A percentile compares a stretch with the other conserved stretches of the same genome.
These are phyloP conservation scores for Lampropteryx suffumata DNA, from an alignment of 2,888 invertebrate species.

Conservation along the genomic window DNA sequence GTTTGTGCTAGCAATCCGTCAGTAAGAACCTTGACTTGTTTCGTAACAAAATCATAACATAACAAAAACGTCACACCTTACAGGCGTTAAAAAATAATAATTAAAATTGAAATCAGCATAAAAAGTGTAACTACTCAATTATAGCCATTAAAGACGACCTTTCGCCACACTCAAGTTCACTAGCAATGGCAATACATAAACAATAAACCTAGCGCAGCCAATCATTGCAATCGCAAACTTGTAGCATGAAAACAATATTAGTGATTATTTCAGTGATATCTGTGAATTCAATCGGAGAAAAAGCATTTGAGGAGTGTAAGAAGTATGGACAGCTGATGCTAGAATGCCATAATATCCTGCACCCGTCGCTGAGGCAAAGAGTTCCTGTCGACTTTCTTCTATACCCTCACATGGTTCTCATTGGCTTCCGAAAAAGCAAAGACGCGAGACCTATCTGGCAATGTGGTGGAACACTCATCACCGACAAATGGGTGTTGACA, in stretches of 20 bases:
- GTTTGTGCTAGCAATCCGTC: too few relatives aligned
- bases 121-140: neutral
- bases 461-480: slow-evolving; percentile 73
- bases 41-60: neutral
- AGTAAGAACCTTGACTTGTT: neutral
- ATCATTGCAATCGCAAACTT: slow-evolving; percentile 32
- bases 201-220: slow-evolving; percentile 24
- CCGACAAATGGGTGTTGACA: slow-evolving; percentile 68
- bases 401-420: slow-evolving; percentile 85
- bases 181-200: slow-evolving; percentile 14
- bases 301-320: slow-evolving; percentile 64
- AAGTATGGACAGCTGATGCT: slow-evolving; percentile 64
- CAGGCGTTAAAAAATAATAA: neutral
- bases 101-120: neutral
- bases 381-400: slow-evolving; percentile 75
- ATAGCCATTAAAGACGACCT: slow-evolving; percentile 9
- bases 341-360: slow-evolving; percentile 71
- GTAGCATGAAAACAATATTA: slow-evolving; percentile 24
- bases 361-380: slow-evolving; percentile 55
- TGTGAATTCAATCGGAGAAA: slow-evolving; percentile 54
- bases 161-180: slow-evolving; percentile 25
- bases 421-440: slow-evolving; percentile 54
- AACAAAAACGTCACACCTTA: neutral
- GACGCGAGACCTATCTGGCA: slow-evolving; percentile 57
- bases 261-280: slow-evolving; percentile 24